Base-by-base conservation (phyloP, 1,140 invertebrate genomes). In the Danaus melanippus region DNA sequence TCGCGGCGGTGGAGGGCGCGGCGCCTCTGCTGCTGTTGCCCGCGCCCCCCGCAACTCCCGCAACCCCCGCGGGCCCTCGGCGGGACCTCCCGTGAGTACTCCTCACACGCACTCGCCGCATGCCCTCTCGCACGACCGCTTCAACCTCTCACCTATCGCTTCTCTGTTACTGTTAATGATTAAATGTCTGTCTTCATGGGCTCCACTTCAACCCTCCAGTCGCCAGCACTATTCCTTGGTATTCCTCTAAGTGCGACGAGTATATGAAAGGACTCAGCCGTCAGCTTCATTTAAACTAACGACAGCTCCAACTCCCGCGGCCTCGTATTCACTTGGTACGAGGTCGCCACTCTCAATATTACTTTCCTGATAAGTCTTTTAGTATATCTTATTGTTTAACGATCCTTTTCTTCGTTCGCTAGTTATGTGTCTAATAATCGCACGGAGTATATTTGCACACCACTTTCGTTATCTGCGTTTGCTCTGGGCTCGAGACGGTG, bases 1-100 rank as follows among this genome's bases (percentile, higher is more conserved):
- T 75, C 79, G 79, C 80, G 64, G 75, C 72, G 60, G 73, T 84
- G 71, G 78, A 84, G 78, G 64, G 64, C 60, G 46, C 54, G 58
- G 63, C 63, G 60, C 68, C 68, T 64, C 66, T 66, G 68, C 71
- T 79, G 71, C 69, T 76, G 69, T 64, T 71, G 66, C 70, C 58
- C 40, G 15, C 15, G 15, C 15, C 15, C 15, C 15, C 15, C 15
- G 15, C 15, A 15, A 1, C 15, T 3, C 15, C 15, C 15, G 15
- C 15, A 15, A 15, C 3, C 15, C 15, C 15, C 15, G 57, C 69
- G 56, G 63, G 64, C 51, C 70, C 66, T 47, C 71, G 64, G 52
- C 69, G 69, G 49, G 52, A 66, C 62, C 66, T 70, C 56, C 64
- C 67, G 77, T 80, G 75, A 78, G 77, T 80, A 70, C 64, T 9